These are phyloP conservation scores for Boleophthalmus pectinirostris DNA, from an alignment of 2,113 vertebrate genomes.

Conservation along the genomic window DNA sequence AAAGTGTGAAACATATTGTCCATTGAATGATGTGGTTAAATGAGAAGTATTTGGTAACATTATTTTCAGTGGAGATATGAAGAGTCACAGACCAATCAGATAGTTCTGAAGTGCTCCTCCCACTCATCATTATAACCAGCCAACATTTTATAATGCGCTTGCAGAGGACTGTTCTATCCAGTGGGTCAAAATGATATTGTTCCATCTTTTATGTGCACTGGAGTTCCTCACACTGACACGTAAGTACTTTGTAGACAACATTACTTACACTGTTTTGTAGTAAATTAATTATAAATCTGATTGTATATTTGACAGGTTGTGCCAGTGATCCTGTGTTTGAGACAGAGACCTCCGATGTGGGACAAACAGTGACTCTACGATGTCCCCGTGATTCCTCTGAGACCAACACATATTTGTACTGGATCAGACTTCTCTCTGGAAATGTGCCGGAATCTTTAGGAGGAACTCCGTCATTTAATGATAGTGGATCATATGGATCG, in stretches of 20 bases:
- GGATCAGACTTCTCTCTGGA: conserved; percentile 42
- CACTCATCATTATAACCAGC: conserved; percentile 15
- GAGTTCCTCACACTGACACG: conserved; percentile 16
- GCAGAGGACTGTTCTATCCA: background rate
- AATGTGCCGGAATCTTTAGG: conserved; percentile 16
- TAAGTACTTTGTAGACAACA: conserved; percentile 36
- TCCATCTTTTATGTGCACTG: conserved; percentile 16
- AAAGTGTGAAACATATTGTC: no score
- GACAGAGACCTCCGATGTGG: no score
- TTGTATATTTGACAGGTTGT: no score
- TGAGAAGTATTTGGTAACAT: no score
- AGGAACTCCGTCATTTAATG: background rate
- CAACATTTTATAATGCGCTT: background rate
- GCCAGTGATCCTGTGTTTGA: no score
- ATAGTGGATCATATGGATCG: background rate
- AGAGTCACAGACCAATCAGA: no score
- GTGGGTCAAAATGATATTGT: conserved; percentile 5
- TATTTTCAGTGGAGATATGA: no score
- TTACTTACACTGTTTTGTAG: background rate
- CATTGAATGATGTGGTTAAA: no score
- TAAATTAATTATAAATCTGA: no score
- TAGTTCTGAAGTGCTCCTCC: conserved; percentile 19
- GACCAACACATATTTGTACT: conserved; percentile 7
- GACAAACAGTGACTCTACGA: no score
- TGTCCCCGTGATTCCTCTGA: no score